Base-by-base conservation (phyloP, 2,888 invertebrate species). In the Platycnemis pennipes region DNA sequence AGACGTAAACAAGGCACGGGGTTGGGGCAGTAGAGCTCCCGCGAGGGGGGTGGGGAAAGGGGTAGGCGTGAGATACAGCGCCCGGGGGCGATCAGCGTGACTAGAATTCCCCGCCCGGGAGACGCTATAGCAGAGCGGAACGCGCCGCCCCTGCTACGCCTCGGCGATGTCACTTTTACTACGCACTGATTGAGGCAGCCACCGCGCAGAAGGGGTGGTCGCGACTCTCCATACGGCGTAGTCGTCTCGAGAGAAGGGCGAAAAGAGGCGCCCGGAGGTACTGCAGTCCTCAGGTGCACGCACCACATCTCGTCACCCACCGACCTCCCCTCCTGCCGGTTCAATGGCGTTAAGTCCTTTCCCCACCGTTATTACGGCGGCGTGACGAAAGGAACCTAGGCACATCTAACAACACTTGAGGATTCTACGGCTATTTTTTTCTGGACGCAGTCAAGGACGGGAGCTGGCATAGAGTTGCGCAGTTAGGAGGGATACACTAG, bases 331-430 rank as follows among this genome's bases (percentile, higher is more conserved):
- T 56, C n/a, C 44, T 26, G 13, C 31, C 53, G 56, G 37, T 37
- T 77, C 4, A n/a, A 63, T 4, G 63, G 63, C 63, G 63, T 22
- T 0, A 22, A 77, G 31, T 77, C 37, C 77, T 77, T 63, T 56
- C 31, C 22, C 91, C 44, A 91, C 91, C 91, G 91, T 91, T 91
- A 91, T 56, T 22, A 26, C 91, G 63, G n/a, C 44, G 91, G 63
- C 91, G 44, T 91, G 26, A 63, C n/a, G 56, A 26, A 69, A 63
- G 91, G 91, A 91, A 91, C 63, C 37, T 13, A 16, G 31, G 13
- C 77, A 77, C 5, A 77, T 13, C 2, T 8, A 37, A 37, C 31
- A 26, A 37, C 37, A 77, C 31, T 77, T n/a, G 89, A 56, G 56
- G 37, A 37, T 44, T 22, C 56, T 77, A 63, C 26, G 3, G 44